Conservation (phyloP, 2,888 invertebrate genomes). For the Oxystoma pomonae region DNA sequence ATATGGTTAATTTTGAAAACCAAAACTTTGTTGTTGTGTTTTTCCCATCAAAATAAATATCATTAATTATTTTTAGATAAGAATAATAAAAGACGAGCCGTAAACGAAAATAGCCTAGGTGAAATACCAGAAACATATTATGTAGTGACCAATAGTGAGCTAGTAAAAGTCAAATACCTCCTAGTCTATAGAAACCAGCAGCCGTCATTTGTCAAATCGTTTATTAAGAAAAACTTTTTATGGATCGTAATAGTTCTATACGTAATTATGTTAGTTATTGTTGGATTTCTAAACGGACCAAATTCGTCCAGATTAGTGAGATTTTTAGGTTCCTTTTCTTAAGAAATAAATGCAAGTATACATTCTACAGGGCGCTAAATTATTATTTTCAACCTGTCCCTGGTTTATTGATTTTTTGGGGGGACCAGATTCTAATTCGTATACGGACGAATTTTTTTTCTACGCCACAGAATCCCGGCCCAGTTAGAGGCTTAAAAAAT, state of each 20-base stretch:
- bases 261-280: conserved; percentile 25
- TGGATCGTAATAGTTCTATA: conserved; percentile 27
- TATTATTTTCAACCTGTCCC: no score
- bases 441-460: no score
- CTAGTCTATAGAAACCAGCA: conserved; percentile 56
- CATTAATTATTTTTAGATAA: conserved; percentile 29
- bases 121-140: conserved; percentile 65
- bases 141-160: conserved; percentile 71
- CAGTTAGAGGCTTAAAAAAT: no score
- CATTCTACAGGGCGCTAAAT: no score
- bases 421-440: no score
- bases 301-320: conserved; percentile 33
- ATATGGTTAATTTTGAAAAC: background rate
- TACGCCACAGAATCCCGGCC: no score
- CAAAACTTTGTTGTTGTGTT: background rate
- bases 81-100: conserved; percentile 24
- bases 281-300: conserved; percentile 25
- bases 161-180: conserved; percentile 70
- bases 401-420: no score
- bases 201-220: conserved; percentile 24
- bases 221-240: conserved; percentile 24
- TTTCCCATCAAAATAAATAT: background rate
- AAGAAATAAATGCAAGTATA: background rate
- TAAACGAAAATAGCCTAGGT: conserved; percentile 39
- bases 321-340: conserved; percentile 34